These are phyloP conservation scores for Labeo calbasu DNA, from an alignment of 2,797 vertebrate genomes.

Conservation along the genomic window DNA sequence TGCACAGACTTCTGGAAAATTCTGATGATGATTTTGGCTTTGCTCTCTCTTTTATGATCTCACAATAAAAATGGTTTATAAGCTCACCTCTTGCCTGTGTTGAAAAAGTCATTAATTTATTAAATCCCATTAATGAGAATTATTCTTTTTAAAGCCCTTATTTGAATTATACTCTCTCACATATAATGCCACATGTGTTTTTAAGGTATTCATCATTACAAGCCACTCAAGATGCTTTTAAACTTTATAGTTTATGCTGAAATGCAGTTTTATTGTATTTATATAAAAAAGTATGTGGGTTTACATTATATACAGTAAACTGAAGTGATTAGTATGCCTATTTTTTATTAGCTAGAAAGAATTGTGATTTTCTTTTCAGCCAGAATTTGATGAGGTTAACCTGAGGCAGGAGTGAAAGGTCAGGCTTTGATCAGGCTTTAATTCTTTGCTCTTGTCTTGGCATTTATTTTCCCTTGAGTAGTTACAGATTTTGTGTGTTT, in stretches of 20 bases:
- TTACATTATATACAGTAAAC: background rate
- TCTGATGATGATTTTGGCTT: slow-evolving; percentile 25
- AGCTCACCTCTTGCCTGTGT: background rate
- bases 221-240: background rate
- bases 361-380: background rate
- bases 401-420: slow-evolving; percentile 1
- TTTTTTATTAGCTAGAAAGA: background rate
- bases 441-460: slow-evolving; percentile 5
- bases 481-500: slow-evolving; percentile 20
- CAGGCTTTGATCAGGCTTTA: slow-evolving; percentile 4
- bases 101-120: slow-evolving; percentile 1
- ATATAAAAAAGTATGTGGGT: background rate
- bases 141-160: slow-evolving; percentile 7
- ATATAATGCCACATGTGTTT: background rate
- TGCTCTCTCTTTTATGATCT: background rate
- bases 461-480: slow-evolving; percentile 2
- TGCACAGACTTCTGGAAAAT: slow-evolving; percentile 11
- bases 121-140: slow-evolving; percentile 16
- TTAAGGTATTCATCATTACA: background rate
- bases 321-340: background rate
- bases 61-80: slow-evolving; percentile 1
- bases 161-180: background rate
- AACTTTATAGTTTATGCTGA: background rate
- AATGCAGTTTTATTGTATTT: background rate
- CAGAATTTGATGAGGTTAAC: background rate